A percentile compares a stretch with the other conserved stretches of the same genome.
These are phyloP conservation scores for Plusia festucae DNA, from an alignment of 2,888 invertebrate genomes.

Conservation along the genomic window DNA sequence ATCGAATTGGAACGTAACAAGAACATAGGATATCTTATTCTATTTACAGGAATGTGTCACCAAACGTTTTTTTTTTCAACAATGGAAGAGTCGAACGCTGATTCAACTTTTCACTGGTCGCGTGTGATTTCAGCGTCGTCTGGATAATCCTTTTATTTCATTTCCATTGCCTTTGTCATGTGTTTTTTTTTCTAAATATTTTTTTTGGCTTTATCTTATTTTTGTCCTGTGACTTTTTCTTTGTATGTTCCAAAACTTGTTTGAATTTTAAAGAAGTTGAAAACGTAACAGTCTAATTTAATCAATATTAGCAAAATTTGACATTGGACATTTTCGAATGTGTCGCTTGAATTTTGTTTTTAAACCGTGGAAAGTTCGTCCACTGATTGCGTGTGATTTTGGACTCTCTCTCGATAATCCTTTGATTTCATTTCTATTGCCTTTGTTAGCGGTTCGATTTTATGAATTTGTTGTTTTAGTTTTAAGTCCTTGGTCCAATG, in stretches of 20 bases:
- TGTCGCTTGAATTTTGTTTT: too few relatives aligned
- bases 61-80: not conserved
- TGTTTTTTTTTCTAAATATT: too few relatives aligned
- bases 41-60: constrained; percentile 13
- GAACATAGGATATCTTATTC: constrained; percentile 12
- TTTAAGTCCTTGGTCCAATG: too few relatives aligned
- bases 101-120: not conserved
- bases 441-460: not conserved
- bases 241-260: too few relatives aligned
- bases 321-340: too few relatives aligned
- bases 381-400: not conserved
- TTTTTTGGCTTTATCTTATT: too few relatives aligned
- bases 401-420: not conserved
- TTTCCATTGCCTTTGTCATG: not conserved
- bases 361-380: not conserved
- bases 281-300: too few relatives aligned
- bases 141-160: not conserved
- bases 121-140: not conserved
- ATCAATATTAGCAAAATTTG: too few relatives aligned
- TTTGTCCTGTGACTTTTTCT: too few relatives aligned
- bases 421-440: not conserved
- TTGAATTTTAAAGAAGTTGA: too few relatives aligned
- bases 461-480: not conserved
- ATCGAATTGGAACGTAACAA: too few relatives aligned
- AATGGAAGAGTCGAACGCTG: not conserved